Evolutionary conservation across 1,140 invertebrate genomes (phyloP).

Genomic region (fruit fly (Drosophila melanogaster)): DNA sequence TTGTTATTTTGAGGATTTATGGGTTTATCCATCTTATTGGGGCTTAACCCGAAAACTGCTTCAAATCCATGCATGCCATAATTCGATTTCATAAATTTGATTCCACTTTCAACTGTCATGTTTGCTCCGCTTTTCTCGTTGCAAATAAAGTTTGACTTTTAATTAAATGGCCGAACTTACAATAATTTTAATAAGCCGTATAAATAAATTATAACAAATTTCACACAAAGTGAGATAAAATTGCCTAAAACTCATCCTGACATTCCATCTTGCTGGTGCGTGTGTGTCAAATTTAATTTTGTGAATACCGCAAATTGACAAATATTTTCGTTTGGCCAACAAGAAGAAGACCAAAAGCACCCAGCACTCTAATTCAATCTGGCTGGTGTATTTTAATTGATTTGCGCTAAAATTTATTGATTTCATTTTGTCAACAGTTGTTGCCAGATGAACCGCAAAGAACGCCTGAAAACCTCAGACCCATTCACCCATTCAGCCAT

Average conservation of each 20-base stretch:
- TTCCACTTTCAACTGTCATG: slow-evolving; percentile 14
- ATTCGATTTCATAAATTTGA: slow-evolving; percentile 29
- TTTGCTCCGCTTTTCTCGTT: background rate
- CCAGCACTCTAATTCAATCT: slow-evolving; percentile 36
- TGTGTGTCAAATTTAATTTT: slow-evolving; percentile 75
- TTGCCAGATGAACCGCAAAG: slow-evolving; percentile 58
- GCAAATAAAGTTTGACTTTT: slow-evolving; percentile 70
- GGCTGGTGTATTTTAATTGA: slow-evolving; percentile 73
- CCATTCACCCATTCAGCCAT: slow-evolving; percentile 7
- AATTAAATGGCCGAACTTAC: slow-evolving; percentile 73
- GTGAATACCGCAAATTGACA: slow-evolving; percentile 76
- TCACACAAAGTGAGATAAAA: slow-evolving; percentile 34
- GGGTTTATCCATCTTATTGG: slow-evolving; percentile 14
- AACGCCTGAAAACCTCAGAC: slow-evolving; percentile 19
- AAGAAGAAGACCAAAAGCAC: slow-evolving; percentile 19
- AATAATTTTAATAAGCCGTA: slow-evolving; percentile 76
- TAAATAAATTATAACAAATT: slow-evolving; percentile 74
- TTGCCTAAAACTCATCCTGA: slow-evolving; percentile 48
- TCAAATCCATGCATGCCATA: slow-evolving; percentile 7
- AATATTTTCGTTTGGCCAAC: slow-evolving; percentile 76
- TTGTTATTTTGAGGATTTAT: slow-evolving; percentile 9
- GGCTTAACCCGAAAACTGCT: background rate
- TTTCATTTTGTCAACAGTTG: slow-evolving; percentile 80
- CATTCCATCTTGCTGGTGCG: slow-evolving; percentile 3
- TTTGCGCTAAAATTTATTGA: slow-evolving; percentile 80